Evolutionary conservation across 2,113 vertebrate genomes (phyloP), one percentile per base, ranked within the genome.

Genomic region (Scomber colias): DNA sequence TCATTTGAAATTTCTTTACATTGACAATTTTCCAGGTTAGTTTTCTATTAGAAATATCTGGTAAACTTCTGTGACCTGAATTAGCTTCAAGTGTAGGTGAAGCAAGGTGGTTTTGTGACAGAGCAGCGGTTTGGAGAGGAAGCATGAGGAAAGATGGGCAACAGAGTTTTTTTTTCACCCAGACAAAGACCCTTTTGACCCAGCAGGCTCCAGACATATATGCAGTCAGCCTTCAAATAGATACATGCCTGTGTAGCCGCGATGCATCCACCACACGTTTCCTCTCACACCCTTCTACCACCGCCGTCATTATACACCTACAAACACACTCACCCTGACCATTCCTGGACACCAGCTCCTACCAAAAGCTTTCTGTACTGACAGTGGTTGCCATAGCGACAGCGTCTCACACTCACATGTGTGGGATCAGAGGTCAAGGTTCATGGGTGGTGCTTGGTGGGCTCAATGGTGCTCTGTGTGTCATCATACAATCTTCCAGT

Each of bases 391-490:
- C 89, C 59, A 19, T 21, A 17, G 88, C 2, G 27, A 93, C 71
- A 54, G 82, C 77, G 76, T 90, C 93, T 94, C 91, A 53, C 92
- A 93, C 92, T 91, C 81, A 81, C 82, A 87, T 92, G 91, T 81
- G 84, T 82, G 76, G 81, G 91, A 81, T 91, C 87, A 87, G 79
- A 82, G 93, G 89, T 94, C 82, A 90, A 78, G 83, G 91, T 92
- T 92, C 91, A 91, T 66, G 88, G 77, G 84, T 67, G 90, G 88
- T 75, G 71, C 81, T 81, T 12, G 50, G 66, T 31, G 82, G 85
- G 79, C 84, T 93, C 93, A 94, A 92, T 93, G 87, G 93, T 82
- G 84, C 87, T 92, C 87, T 92, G 89, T 92, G 89, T 92, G 88
- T 90, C 83, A 87, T 85, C 81, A 76, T 56, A 50, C 69, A 63